Base-by-base conservation (phyloP, 2,888 invertebrate genomes). In the Apoderus coryli region DNA sequence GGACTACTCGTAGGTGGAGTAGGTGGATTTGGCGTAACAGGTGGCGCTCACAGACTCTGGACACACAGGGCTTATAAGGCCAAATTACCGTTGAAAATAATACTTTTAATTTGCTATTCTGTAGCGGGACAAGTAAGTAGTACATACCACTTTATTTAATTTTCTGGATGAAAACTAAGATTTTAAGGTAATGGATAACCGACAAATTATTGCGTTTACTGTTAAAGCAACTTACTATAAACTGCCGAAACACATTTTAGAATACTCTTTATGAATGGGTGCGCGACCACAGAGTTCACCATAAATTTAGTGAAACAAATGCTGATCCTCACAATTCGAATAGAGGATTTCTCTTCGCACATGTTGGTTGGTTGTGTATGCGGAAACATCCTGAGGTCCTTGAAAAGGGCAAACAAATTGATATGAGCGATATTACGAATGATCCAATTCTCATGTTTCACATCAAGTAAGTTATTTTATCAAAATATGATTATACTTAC, bases 41-140 rank as follows among this genome's bases (percentile, higher is more conserved):
- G 82, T 0, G 95, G 95, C 3, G 89, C 88, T 0, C 96, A 96
- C 54, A 67, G 95, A 42, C 65, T 93, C 9, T 96, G 92, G 90
- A 76, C 90, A 1, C 96, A 96, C 59, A 69, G 78, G 45, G 64
- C 89, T 2, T 96, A 90, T 60, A 93, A 90, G 58, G 95, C 93
- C 1, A 79, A 72, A 43, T 66, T 79, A 63, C 92, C 86, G 0
- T 59, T 93, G 35, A 69, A 89, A 34, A 50, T 88, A 3, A 59
- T 89, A 36, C 63, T 96, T 9, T 77, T 81, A 48, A 38, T 85
- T 25, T 69, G 77, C 47, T 88, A 92, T 57, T 80, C 85, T 2
- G 63, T 81, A 48, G 84, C 92, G n/a, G 52, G 52, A 24, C 49
- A 51, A 39, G 52, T 51, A 42, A 39, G 36, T 35, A n/a, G n/a